These are phyloP conservation scores for Platycercus adscitus DNA, from an alignment of 2,113 vertebrate species.

Conservation along the genomic window DNA sequence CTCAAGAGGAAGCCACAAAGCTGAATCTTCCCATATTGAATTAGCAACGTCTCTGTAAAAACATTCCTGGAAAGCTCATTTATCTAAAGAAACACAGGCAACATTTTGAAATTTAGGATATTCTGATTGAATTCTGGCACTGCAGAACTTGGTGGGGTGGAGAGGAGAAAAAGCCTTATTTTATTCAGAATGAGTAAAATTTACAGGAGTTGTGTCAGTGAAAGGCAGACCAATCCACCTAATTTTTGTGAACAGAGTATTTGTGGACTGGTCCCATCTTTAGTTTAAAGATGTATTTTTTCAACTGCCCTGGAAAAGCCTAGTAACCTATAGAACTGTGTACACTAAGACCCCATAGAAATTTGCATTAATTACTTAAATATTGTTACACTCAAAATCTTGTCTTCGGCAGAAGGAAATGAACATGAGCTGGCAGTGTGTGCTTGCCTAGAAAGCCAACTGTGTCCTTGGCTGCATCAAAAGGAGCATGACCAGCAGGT, in stretches of 20 bases:
- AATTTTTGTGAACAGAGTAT: neutral
- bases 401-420: neutral
- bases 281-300: neutral
- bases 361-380: neutral
- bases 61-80: neutral
- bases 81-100: neutral
- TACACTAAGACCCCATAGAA: neutral
- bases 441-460: too few relatives aligned
- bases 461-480: too few relatives aligned
- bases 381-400: neutral
- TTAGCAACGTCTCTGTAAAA: neutral
- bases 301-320: neutral
- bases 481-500: too few relatives aligned
- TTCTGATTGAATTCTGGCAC: neutral
- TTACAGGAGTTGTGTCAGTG: neutral
- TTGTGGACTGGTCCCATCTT: neutral
- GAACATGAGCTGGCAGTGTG: too few relatives aligned
- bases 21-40: neutral
- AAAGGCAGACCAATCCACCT: neutral
- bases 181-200: neutral
- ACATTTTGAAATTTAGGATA: neutral
- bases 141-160: accelerated
- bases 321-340: neutral
- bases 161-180: neutral
- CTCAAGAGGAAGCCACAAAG: neutral